These are phyloP conservation scores for Scomber colias DNA, from an alignment of 2,113 vertebrate genomes.

Conservation along the genomic window DNA sequence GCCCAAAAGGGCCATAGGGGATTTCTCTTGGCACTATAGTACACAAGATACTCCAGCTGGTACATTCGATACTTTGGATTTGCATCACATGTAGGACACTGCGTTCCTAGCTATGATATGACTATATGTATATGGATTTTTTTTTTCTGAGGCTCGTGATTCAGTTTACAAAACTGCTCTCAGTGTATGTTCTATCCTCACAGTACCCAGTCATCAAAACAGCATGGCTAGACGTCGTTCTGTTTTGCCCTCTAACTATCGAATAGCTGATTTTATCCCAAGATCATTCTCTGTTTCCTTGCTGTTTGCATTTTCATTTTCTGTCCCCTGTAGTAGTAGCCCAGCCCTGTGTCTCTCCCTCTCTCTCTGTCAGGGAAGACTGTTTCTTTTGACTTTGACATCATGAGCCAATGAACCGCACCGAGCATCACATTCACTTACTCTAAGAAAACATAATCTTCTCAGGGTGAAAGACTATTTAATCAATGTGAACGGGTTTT, in stretches of 20 bases:
- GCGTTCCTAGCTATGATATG: conserved; percentile 1
- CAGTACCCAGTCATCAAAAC: conserved; percentile 43
- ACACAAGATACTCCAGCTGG: conserved; percentile 19
- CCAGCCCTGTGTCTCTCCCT: conserved; percentile 2
- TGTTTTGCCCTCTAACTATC: conserved; percentile 9
- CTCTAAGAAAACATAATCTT: conserved; percentile 60
- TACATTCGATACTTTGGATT: conserved; percentile 48
- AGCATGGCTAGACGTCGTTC: conserved; percentile 16
- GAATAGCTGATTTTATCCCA: conserved; percentile 35
- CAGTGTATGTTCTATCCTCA: conserved; percentile 19
- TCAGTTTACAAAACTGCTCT: too few species aligned
- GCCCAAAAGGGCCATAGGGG: conserved; percentile 57
- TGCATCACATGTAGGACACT: conserved; percentile 19
- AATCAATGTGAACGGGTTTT: conserved; percentile 64
- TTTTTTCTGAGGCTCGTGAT: conserved; percentile 1
- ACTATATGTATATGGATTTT: conserved; percentile 28
- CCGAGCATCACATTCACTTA: conserved; percentile 50
- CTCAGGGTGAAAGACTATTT: conserved; percentile 45
- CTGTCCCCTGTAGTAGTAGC: conserved; percentile 20
- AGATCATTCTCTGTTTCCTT: conserved; percentile 11
- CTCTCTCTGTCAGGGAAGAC: conserved; percentile 9
- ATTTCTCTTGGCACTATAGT: conserved; percentile 32
- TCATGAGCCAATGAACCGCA: conserved; percentile 41
- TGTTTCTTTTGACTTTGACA: conserved; percentile 62
- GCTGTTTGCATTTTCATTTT: conserved; percentile 44